Conservation (phyloP, 2,797 vertebrate species). For the Phataginus tricuspis region DNA sequence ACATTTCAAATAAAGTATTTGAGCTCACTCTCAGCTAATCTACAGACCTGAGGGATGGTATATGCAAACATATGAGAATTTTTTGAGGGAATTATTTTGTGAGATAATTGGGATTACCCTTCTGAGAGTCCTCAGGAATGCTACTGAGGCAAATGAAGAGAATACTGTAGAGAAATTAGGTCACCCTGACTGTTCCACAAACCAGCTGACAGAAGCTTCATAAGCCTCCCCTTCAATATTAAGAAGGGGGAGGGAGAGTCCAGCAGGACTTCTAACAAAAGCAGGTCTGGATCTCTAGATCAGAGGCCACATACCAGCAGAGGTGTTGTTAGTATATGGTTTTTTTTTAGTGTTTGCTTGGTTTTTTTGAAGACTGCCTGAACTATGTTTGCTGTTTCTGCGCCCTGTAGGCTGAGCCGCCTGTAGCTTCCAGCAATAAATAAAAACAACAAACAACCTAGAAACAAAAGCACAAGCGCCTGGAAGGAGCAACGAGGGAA, state of each 20-base stretch:
- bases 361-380: neutral
- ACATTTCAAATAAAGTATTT: slow-evolving; percentile 14
- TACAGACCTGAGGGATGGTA: neutral
- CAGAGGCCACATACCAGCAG: neutral
- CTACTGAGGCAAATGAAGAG: neutral
- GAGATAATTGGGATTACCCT: neutral
- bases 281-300: neutral
- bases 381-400: neutral
- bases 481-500: neutral
- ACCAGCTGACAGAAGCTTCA: neutral
- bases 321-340: neutral
- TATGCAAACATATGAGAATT: neutral
- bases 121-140: neutral
- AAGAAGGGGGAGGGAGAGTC: neutral
- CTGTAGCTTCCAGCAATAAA: neutral
- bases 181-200: neutral
- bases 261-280: neutral
- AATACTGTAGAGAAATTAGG: neutral
- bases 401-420: neutral
- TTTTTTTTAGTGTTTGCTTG: neutral
- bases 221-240: neutral
- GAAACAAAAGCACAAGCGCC: neutral
- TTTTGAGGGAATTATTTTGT: slow-evolving; percentile 4
- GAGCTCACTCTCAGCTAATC: neutral
- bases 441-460: neutral